Conservation (phyloP, 2,888 invertebrate genomes). For the Serripes groenlandicus region DNA sequence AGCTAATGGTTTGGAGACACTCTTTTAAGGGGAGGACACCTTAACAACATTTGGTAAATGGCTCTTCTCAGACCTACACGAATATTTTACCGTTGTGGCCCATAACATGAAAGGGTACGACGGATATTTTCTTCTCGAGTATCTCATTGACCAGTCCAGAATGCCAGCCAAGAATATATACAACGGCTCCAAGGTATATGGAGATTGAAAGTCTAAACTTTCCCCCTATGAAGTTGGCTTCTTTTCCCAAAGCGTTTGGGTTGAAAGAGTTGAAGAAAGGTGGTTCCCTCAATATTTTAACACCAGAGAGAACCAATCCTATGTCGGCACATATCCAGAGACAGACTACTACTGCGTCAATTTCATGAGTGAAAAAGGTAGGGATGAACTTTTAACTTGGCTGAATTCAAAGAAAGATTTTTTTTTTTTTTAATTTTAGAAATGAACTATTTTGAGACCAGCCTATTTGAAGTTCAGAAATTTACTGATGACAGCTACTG, state of each 20-base stretch:
- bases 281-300: constrained; percentile 49
- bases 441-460: constrained; percentile 57
- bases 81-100: constrained; percentile 44
- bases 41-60: constrained; percentile 40
- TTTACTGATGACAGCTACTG: constrained; percentile 24
- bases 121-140: constrained; percentile 54
- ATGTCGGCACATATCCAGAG: constrained; percentile 35
- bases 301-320: constrained; percentile 47
- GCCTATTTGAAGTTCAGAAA: constrained; percentile 46
- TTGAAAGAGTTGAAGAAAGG: constrained; percentile 35
- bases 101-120: constrained; percentile 62
- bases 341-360: constrained; percentile 23
- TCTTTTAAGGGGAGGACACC: constrained; percentile 46
- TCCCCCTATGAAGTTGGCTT: constrained; percentile 55
- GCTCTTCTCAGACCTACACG: constrained; percentile 44
- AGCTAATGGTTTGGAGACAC: constrained; percentile 51
- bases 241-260: constrained; percentile 54
- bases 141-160: constrained; percentile 49
- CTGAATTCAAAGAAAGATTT: constrained; percentile 25
- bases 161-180: constrained; percentile 44
- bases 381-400: constrained; percentile 44
- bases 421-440: constrained; percentile 55
- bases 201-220: constrained; percentile 44
- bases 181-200: constrained; percentile 53
- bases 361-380: constrained; percentile 39